Evolutionary conservation across 2,113 vertebrate species (phyloP).

Genomic region (Tachycineta bicolor): DNA sequence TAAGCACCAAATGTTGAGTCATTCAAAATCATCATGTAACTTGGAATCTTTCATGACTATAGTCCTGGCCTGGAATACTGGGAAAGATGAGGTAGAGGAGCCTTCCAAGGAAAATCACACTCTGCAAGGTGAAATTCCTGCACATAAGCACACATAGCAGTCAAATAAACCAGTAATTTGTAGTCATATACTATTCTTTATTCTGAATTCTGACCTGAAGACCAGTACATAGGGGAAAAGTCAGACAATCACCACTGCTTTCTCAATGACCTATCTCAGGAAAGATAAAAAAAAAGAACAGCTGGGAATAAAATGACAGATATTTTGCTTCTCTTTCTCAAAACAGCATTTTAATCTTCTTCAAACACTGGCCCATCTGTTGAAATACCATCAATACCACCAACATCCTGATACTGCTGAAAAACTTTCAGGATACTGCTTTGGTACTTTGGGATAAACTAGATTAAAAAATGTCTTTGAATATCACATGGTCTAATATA

Average conservation of each 20-base stretch:
- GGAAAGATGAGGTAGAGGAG: neutral
- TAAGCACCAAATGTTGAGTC: neutral
- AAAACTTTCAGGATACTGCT: neutral
- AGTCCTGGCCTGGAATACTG: neutral
- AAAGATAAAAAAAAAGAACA: neutral
- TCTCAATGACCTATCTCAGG: neutral
- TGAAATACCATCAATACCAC: neutral
- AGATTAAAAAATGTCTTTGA: neutral
- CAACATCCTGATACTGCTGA: neutral
- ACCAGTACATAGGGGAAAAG: neutral
- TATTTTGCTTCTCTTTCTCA: neutral
- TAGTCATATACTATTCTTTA: neutral
- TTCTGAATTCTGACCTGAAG: neutral
- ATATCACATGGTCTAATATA: neutral
- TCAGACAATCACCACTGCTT: neutral
- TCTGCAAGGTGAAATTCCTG: neutral
- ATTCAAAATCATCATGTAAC: neutral
- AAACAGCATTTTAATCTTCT: neutral
- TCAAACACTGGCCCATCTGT: neutral
- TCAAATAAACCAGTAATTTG: neutral
- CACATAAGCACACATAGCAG: neutral
- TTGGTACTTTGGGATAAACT: neutral
- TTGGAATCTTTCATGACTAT: neutral
- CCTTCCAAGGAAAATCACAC: neutral
- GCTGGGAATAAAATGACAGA: neutral